A percentile compares a stretch with the other conserved stretches of the same genome.
These are phyloP conservation scores for Epirrhoe alternata DNA, from an alignment of 2,888 invertebrate genomes.

Conservation along the genomic window DNA sequence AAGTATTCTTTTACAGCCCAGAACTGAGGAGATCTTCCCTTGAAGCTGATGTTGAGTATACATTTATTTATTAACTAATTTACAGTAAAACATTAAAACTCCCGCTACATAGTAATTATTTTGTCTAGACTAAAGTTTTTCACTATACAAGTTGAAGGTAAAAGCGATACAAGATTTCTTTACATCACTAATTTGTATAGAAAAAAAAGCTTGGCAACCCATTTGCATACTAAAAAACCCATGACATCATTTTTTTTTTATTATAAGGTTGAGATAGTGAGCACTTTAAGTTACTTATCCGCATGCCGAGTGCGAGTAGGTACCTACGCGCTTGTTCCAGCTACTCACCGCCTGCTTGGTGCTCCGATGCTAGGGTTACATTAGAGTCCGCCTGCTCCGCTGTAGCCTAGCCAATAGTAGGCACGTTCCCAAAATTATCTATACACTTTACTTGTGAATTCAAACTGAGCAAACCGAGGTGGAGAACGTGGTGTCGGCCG, in stretches of 20 bases:
- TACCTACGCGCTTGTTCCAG: slow-evolving; percentile 7
- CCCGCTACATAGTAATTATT: slow-evolving; percentile 16
- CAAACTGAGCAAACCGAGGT: neutral
- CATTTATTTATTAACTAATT: slow-evolving; percentile 8
- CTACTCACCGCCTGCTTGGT: slow-evolving; percentile 18
- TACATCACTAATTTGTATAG: slow-evolving; percentile 14
- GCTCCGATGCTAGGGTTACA: slow-evolving; percentile 15
- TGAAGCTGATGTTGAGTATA: slow-evolving; percentile 25
- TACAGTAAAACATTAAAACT: neutral
- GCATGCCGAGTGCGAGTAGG: slow-evolving; percentile 13
- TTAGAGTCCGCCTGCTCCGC: slow-evolving; percentile 17
- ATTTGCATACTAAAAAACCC: slow-evolving; percentile 5
- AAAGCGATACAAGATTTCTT: slow-evolving; percentile 14
- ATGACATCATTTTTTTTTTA: neutral
- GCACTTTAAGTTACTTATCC: slow-evolving; percentile 7
- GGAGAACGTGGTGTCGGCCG: neutral
- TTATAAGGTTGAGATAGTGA: neutral
- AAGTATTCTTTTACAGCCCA: slow-evolving; percentile 30
- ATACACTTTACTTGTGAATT: slow-evolving; percentile 9
- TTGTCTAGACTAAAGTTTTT: slow-evolving; percentile 1
- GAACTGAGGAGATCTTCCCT: slow-evolving; percentile 20
- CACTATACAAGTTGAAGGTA: neutral
- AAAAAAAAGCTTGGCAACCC: slow-evolving; percentile 19
- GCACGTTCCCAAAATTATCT: slow-evolving; percentile 20
- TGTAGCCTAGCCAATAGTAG: slow-evolving; percentile 14